Conservation (phyloP, 2,888 invertebrate species). For the Atherix ibis region DNA sequence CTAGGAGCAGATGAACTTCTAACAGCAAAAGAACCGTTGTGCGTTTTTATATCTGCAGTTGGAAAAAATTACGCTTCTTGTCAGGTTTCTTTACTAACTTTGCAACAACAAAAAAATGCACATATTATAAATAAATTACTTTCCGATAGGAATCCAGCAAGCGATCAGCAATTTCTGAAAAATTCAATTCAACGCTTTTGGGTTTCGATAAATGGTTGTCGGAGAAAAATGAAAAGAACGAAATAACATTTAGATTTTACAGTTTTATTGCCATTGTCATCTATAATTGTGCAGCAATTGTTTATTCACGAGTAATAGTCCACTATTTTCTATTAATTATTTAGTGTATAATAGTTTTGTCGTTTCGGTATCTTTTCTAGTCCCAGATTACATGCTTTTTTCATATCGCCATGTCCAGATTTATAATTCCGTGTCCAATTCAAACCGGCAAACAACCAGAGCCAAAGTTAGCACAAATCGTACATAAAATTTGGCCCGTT, state of each 20-base stretch:
- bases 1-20: conserved; percentile 16
- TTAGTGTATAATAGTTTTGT: neutral
- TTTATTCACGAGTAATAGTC: conserved; percentile 22
- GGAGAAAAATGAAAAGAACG: conserved; percentile 19
- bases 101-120: too few relatives aligned
- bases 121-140: conserved; percentile 1
- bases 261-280: conserved; percentile 30
- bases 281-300: conserved; percentile 26
- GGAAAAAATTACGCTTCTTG: conserved; percentile 17
- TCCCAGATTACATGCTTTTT: conserved; percentile 32
- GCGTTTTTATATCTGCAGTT: conserved; percentile 25
- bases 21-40: conserved; percentile 25
- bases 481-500: conserved; percentile 37
- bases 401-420: conserved; percentile 34
- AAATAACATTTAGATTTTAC: conserved; percentile 24
- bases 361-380: conserved; percentile 8
- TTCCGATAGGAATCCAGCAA: conserved; percentile 1
- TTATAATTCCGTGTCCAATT: conserved; percentile 36
- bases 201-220: conserved; percentile 28
- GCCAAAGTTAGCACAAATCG: conserved; percentile 29
- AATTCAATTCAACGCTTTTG: conserved; percentile 23
- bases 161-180: conserved; percentile 22
- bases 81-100: too few relatives aligned
- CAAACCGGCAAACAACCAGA: conserved; percentile 34
- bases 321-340: neutral